Evolutionary conservation across 2,888 invertebrate genomes (phyloP).

Genomic region (Folsomia candida): DNA sequence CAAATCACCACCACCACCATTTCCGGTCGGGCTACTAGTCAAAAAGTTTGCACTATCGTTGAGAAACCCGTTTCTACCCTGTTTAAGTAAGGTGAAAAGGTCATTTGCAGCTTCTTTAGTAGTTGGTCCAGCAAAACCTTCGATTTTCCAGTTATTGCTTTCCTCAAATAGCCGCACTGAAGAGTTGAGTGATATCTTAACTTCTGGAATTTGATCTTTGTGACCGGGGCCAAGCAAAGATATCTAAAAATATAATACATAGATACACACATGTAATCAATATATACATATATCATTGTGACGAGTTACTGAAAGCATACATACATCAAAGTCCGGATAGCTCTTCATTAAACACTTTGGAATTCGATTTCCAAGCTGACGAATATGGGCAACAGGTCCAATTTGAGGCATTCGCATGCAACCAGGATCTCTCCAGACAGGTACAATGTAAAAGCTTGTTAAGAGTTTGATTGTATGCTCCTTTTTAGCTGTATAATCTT

Average conservation of each 20-base stretch:
- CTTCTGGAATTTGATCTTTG: constrained; percentile 8
- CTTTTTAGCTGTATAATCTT: constrained; percentile 6
- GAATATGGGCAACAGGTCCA: constrained; percentile 73
- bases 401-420: constrained; percentile 58
- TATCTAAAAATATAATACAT: no score
- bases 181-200: not conserved
- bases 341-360: constrained; percentile 19
- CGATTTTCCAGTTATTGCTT: constrained; percentile 55
- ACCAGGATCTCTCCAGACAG: constrained; percentile 70
- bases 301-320: no score
- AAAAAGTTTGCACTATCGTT: not conserved
- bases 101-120: constrained; percentile 66
- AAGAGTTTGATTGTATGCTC: constrained; percentile 63
- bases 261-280: no score
- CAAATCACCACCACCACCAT: not conserved
- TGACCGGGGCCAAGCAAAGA: constrained; percentile 19
- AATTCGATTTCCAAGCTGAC: constrained; percentile 53
- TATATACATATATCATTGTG: no score
- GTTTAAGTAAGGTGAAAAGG: constrained; percentile 53
- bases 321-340: constrained; percentile 35
- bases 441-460: constrained; percentile 79
- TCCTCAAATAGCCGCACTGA: not conserved
- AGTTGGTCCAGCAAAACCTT: constrained; percentile 92
- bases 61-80: constrained; percentile 11
- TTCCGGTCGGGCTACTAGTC: not conserved